A percentile compares a stretch with the other conserved stretches of the same genome.
Conservation (phyloP, 2,113 vertebrate genomes). For the Phylloscopus trochiloides region DNA sequence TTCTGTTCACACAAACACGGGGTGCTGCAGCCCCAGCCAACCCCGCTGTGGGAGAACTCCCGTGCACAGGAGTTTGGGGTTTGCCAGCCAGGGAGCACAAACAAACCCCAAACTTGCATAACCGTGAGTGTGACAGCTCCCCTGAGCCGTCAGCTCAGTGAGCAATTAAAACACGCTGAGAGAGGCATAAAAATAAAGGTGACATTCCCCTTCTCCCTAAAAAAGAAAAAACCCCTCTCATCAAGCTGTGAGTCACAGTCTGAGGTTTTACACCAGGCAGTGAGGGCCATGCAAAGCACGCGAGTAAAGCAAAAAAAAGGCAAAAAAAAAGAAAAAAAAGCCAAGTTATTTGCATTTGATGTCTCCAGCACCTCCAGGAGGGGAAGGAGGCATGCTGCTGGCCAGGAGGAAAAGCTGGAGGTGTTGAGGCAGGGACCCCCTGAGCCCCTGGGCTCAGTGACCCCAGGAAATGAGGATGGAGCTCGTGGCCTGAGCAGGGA, state of each 20-base stretch:
- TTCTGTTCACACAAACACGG: not conserved
- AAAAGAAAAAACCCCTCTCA: not conserved
- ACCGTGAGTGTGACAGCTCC: not conserved
- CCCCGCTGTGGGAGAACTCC: not conserved
- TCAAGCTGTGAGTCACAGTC: not conserved
- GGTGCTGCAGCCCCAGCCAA: not conserved
- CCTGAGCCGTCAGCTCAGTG: not conserved
- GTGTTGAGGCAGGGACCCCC: not conserved
- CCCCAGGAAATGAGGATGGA: not conserved
- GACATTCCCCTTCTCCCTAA: not conserved
- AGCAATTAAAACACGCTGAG: not conserved
- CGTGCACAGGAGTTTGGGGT: not conserved
- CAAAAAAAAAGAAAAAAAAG: not conserved
- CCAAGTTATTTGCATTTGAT: not conserved
- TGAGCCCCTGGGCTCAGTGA: not conserved
- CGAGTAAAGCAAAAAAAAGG: not conserved
- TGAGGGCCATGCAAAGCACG: not conserved
- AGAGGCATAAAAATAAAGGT: constrained; percentile 23
- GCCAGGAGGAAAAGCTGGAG: not conserved
- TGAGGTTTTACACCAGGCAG: not conserved
- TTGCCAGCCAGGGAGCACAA: not conserved
- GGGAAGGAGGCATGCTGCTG: not conserved
- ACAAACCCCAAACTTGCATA: not conserved
- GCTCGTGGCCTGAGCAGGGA: not conserved
- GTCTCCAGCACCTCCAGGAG: not conserved